Base-by-base conservation (phyloP, 2,888 invertebrate species). In the Protophormia terraenovae region DNA sequence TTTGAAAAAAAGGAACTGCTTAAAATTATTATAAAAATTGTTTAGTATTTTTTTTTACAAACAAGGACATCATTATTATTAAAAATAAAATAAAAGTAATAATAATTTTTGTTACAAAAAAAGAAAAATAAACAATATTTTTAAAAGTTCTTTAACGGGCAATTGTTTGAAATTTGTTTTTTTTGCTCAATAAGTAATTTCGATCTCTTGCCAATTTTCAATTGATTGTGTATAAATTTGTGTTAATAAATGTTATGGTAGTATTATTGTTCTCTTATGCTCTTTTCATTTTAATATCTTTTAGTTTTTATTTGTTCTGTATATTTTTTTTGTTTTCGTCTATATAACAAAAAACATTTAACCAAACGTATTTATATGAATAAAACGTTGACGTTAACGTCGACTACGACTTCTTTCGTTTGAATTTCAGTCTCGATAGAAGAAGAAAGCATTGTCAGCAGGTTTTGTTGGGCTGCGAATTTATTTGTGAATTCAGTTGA, bases 401-500 rank as follows among this genome's bases (percentile, higher is more conserved):
- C 19, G 16, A 19, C 58, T 8, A 29, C 62, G 32, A 45, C 55
- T 64, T 55, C 71, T 53, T 69, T 76, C 50, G 50, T 82, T 60
- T 53, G 24, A 69, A 47, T 81, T 72, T 77, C 16, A 10, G 60
- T 45, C 35, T 64, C 45, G 64, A 58, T 71, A 69, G 78, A 69
- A 73, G 64, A 72, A 78, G 77, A 80, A 84, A 85, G 76, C 84
- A 84, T 24, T 80, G 84, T 84, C 84, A 84, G 82, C 85, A 85
- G 87, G 88, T 89, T 89, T 89, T 88, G 87, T 89, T 89, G 88
- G 88, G 84, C 77, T 87, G 88, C 88, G 87, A 88, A 88, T 88
- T 88, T 87, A 87, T 88, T 88, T 87, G 87, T 88, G 87, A 89
- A 89, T 88, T 91, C 90, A 91, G 90, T 91, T 89, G 88, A 88